Evolutionary conservation across 2,888 invertebrate species (phyloP).

Genomic region (Metalampra italica): DNA sequence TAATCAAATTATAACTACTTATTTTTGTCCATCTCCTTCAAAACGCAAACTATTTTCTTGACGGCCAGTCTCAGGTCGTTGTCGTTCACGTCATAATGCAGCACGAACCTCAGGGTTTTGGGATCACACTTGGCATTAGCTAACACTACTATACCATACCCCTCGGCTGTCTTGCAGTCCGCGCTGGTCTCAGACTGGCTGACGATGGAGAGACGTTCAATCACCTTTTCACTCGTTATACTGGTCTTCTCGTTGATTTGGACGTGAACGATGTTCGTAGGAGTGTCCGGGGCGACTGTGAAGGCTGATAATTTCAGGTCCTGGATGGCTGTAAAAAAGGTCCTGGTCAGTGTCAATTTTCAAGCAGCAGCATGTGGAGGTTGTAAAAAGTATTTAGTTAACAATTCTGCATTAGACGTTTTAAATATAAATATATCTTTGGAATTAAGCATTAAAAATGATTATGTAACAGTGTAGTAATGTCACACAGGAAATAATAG

Average conservation of each 20-base stretch:
- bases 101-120: constrained; percentile 78
- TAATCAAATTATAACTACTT: background rate
- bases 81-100: constrained; percentile 81
- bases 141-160: constrained; percentile 56
- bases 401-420: too few species aligned
- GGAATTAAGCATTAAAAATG: too few species aligned
- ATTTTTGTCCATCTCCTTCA: constrained; percentile 66
- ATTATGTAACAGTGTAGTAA: too few species aligned
- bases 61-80: constrained; percentile 78
- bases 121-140: constrained; percentile 64
- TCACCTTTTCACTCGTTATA: constrained; percentile 54
- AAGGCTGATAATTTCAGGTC: constrained; percentile 72
- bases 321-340: constrained; percentile 60
- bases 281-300: constrained; percentile 72
- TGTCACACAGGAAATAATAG: too few species aligned
- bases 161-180: constrained; percentile 20
- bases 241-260: constrained; percentile 69
- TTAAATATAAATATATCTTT: too few species aligned
- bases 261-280: constrained; percentile 84
- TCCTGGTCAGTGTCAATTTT: background rate
- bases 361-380: too few species aligned
- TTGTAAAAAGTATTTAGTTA: too few species aligned
- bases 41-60: constrained; percentile 79
- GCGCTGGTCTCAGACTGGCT: constrained; percentile 49
- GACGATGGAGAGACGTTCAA: constrained; percentile 17